Evolutionary conservation across 2,113 vertebrate genomes (phyloP), one percentile per base, ranked within the genome.

Genomic region (Siniperca knerii): DNA sequence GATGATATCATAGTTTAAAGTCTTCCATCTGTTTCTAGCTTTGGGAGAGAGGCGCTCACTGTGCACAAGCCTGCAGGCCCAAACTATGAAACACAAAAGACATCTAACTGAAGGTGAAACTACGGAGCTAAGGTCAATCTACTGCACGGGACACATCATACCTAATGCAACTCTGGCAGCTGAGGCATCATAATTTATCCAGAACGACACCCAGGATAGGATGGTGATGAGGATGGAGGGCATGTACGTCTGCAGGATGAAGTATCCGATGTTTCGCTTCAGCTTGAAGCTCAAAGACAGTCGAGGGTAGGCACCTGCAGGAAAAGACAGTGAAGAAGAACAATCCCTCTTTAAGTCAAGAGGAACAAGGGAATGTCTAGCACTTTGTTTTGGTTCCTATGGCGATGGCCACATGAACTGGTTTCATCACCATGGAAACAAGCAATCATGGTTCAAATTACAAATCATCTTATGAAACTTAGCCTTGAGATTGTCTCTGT

Each of bases 161-260:
- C 98, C 98, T 91, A 99, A 97, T 85, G 98, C 98, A 85, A 99
- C 98, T 96, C 98, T 96, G 86, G 98, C 98, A 69, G 98, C 98
- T 48, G 98, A 99, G 77, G 98, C 98, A 77, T 99, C 98, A 12
- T 99, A 99, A 94, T 99, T 99, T 93, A 99, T 99, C 98, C 98
- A 99, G 96, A 99, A 99, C 52, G 98, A 99, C 79, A 99, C 98
- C 98, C 98, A 99, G 66, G 98, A 99, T 77, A 99, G 95, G 94
- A 99, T 99, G 77, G 98, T 99, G 93, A 99, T 99, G 92, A 99
- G 96, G 90, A 98, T 99, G 73, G 98, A 99, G 92, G 98, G 98
- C 98, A 99, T 99, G 94, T 99, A 99, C 2, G 98, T 99, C 96
- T 99, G 98, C 77, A 99, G 96, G 91, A 99, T 99, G 95, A 99